Evolutionary conservation across 1,140 invertebrate genomes (phyloP).

Genomic region (Diorhabda sublineata): DNA sequence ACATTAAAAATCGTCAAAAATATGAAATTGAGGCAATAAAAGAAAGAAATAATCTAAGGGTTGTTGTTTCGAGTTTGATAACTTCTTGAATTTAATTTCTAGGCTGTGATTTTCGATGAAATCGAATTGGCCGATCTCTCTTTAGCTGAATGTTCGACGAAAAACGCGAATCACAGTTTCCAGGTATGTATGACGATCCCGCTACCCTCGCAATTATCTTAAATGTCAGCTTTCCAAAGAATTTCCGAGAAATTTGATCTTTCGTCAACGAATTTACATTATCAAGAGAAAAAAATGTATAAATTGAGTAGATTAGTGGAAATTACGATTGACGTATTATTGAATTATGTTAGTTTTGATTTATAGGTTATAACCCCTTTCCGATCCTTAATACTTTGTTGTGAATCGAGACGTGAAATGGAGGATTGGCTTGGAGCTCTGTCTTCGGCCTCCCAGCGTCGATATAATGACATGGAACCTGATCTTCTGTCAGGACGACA

Average conservation of each 20-base stretch:
- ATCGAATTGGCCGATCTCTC: slow-evolving; percentile 78
- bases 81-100: slow-evolving; percentile 46
- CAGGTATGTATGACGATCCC: slow-evolving; percentile 57
- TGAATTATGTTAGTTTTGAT: slow-evolving; percentile 24
- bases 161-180: slow-evolving; percentile 83
- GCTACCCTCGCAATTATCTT: too few relatives aligned
- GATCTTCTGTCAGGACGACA: slow-evolving; percentile 84
- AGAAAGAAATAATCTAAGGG: too few relatives aligned
- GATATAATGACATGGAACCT: slow-evolving; percentile 56
- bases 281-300: too few relatives aligned
- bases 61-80: not conserved
- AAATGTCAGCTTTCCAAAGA: too few relatives aligned
- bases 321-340: too few relatives aligned
- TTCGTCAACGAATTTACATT: too few relatives aligned
- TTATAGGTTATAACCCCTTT: slow-evolving; percentile 82
- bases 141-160: slow-evolving; percentile 80
- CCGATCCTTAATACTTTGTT: slow-evolving; percentile 76
- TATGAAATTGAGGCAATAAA: too few relatives aligned
- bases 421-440: slow-evolving; percentile 83
- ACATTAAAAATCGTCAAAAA: too few relatives aligned
- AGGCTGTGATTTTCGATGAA: slow-evolving; percentile 84
- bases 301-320: too few relatives aligned
- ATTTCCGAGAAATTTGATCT: too few relatives aligned
- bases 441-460: slow-evolving; percentile 66
- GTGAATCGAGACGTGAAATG: slow-evolving; percentile 79